Evolutionary conservation across 2,113 vertebrate genomes (phyloP).

Genomic region (Pachycephala philippinensis): DNA sequence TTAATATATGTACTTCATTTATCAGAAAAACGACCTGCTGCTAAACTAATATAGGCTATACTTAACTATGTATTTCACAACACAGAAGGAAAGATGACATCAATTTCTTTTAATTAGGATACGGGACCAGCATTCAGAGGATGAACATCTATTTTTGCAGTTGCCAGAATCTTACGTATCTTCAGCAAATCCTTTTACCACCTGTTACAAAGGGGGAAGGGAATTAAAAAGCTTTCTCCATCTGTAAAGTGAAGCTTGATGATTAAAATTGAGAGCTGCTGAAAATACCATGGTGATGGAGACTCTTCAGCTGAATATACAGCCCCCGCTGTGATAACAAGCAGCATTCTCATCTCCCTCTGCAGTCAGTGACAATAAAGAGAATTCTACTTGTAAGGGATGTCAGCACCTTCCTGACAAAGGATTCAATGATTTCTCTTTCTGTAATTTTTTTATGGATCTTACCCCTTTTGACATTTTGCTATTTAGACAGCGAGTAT

Average conservation of each 20-base stretch:
- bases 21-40: neutral
- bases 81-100: neutral
- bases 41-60: neutral
- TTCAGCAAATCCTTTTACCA: neutral
- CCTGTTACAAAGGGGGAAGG: neutral
- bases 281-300: slow-evolving; percentile 10
- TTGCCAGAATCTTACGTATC: neutral
- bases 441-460: neutral
- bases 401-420: neutral
- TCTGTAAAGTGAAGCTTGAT: neutral
- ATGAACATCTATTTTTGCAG: neutral
- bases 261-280: neutral
- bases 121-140: neutral
- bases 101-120: neutral
- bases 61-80: neutral
- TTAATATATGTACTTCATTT: neutral
- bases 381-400: neutral
- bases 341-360: neutral
- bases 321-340: neutral
- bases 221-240: neutral
- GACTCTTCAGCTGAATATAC: neutral
- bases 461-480: neutral
- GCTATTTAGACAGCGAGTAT: neutral
- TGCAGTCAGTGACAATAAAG: neutral
- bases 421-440: neutral